Evolutionary conservation across 2,888 invertebrate species (phyloP).

Genomic region (Corbicula japonica): DNA sequence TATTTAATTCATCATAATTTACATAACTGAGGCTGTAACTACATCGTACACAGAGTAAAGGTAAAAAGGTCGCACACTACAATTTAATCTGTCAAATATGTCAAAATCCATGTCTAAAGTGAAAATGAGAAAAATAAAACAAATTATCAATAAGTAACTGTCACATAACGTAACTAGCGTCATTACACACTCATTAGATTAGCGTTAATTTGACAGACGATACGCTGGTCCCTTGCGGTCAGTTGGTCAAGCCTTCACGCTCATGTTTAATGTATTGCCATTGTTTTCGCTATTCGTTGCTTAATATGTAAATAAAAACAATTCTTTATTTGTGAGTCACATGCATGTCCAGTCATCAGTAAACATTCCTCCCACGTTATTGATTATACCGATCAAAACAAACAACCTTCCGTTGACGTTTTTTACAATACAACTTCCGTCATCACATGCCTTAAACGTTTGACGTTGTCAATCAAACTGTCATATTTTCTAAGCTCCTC

Average conservation of each 20-base stretch:
- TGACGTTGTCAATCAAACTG: constrained; percentile 33
- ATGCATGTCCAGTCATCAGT: background rate
- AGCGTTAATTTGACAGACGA: background rate
- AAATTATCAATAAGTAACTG: background rate
- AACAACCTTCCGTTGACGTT: constrained; percentile 9
- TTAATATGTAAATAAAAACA: background rate
- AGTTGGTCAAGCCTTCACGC: constrained; percentile 2
- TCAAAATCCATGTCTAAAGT: too few species aligned
- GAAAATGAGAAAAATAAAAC: too few species aligned
- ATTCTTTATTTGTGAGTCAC: constrained; percentile 7
- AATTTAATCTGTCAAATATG: too few species aligned
- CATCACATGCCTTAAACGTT: constrained; percentile 11
- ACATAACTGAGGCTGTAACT: too few species aligned
- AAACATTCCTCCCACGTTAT: background rate
- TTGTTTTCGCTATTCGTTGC: background rate
- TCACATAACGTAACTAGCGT: background rate
- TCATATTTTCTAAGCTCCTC: constrained; percentile 28
- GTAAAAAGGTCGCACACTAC: too few species aligned
- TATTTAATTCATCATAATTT: too few species aligned
- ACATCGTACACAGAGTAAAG: too few species aligned
- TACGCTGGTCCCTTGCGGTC: background rate
- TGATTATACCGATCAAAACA: background rate
- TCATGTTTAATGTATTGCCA: too few species aligned
- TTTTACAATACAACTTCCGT: constrained; percentile 42
- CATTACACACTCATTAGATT: background rate